Evolutionary conservation across 2,797 vertebrate species (phyloP).

Genomic region (Gorsachius magnificus): DNA sequence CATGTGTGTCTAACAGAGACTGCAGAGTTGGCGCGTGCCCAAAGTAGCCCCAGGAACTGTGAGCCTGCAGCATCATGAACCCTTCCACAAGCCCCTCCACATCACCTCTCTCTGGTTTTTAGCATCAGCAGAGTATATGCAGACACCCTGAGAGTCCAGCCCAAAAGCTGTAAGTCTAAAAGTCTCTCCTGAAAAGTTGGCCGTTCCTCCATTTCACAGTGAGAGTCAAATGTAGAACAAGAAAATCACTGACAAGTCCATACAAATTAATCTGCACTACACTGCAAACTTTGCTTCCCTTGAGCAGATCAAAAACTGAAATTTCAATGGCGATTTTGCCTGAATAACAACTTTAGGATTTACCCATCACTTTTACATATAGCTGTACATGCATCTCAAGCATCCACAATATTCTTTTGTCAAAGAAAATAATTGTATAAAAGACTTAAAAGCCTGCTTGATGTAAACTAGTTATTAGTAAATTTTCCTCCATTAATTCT

Average conservation of each 20-base stretch:
- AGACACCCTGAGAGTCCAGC: not conserved
- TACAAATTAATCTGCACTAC: not conserved
- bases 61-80: accelerated
- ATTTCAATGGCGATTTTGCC: not conserved
- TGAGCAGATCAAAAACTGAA: not conserved
- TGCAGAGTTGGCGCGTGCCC: not conserved
- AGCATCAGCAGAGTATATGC: not conserved
- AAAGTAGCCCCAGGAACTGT: not conserved
- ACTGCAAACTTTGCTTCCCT: not conserved
- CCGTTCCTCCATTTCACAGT: not conserved
- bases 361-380: not conserved
- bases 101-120: not conserved
- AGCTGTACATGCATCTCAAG: not conserved
- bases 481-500: not conserved
- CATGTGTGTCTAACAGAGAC: accelerated
- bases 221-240: not conserved
- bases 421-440: not conserved
- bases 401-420: not conserved
- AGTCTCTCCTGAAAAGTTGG: not conserved
- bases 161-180: not conserved
- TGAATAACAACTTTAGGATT: not conserved
- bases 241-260: not conserved
- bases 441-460: not conserved
- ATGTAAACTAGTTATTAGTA: not conserved
- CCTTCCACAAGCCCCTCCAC: not conserved